Evolutionary conservation across 2,888 invertebrate genomes (phyloP), one percentile per base, ranked within the genome.

Genomic region (Chalcis sispes): DNA sequence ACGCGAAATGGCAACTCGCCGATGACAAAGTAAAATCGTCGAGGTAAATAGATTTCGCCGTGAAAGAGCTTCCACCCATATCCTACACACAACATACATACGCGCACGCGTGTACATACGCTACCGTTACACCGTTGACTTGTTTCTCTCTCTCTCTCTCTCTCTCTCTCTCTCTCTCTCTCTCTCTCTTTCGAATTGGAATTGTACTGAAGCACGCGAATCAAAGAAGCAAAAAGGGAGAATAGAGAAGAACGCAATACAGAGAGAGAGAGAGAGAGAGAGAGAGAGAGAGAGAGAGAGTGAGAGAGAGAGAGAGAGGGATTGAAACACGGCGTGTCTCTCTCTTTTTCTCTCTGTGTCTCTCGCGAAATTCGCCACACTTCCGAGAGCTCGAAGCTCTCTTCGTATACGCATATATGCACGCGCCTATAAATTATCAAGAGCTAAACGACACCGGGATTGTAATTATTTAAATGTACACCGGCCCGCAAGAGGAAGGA

Each of bases 381-480:
- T 75, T 70, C 70, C 75, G 80, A 75, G 64, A 25, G 48, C 8
- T n/a, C n/a, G n/a, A n/a, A n/a, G n/a, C n/a, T n/a, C n/a, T n/a
- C n/a, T n/a, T n/a, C n/a, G n/a, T n/a, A n/a, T n/a, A n/a, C n/a
- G n/a, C n/a, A n/a, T n/a, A n/a, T n/a, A n/a, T n/a, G n/a, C n/a
- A n/a, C 83, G 82, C 79, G 83, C 79, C 87, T 87, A 88, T 88
- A 88, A 88, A 88, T 88, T 87, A 87, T 85, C 84, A 81, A 76
- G 77, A 82, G 81, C 82, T 83, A 85, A 86, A 83, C 84, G 85
- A 82, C 82, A 81, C 81, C 83, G 82, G 87, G 84, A 85, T 86
- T 85, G 86, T 87, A 87, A 88, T 88, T 88, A 88, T 88, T 88
- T 88, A 87, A 87, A 87, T 87, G 85, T 81, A 84, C 81, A 77